phyloP scores from a whole-genome alignment of 2,797 vertebrate species.

The Acanthornis magna region DNA sequence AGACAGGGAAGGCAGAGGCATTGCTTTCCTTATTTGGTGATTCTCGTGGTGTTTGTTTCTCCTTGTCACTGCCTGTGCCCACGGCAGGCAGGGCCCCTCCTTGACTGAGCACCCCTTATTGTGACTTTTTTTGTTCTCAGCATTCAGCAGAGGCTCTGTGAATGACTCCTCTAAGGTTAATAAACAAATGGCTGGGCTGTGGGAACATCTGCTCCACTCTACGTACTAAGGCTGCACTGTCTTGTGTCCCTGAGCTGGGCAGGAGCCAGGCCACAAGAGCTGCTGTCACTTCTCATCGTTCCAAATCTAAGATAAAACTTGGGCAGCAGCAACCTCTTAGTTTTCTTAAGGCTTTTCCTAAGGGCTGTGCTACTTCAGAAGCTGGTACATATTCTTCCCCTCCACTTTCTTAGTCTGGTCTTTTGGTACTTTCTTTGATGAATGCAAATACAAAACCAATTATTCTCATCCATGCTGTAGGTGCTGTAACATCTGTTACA shows the following conservation, averaged over 20 bases:
- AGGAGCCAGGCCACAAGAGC: not conserved
- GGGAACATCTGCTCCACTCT: not conserved
- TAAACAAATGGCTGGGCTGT: not conserved
- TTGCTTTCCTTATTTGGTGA: not conserved
- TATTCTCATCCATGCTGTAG: not conserved
- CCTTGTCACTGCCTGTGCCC: not conserved
- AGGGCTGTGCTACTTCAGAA: not conserved
- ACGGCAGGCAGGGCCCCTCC: not conserved
- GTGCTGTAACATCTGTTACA: not conserved
- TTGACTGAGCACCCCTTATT: not conserved
- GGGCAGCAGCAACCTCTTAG: not conserved
- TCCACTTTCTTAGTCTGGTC: not conserved
- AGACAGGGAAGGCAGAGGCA: not conserved
- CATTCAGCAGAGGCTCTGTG: not conserved
- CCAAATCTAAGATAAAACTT: not conserved
- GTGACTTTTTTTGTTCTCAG: not conserved
- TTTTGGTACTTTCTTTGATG: not conserved
- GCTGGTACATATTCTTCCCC: not conserved
- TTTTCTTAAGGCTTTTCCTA: not conserved
- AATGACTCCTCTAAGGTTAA: not conserved
- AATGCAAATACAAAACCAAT: not conserved
- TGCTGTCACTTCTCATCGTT: not conserved
- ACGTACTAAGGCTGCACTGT: rapidly evolving
- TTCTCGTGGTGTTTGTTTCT: not conserved
- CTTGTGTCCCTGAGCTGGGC: not conserved